Evolutionary conservation across 1,140 invertebrate species (phyloP).

Genomic region (Drosophila repleta): DNA sequence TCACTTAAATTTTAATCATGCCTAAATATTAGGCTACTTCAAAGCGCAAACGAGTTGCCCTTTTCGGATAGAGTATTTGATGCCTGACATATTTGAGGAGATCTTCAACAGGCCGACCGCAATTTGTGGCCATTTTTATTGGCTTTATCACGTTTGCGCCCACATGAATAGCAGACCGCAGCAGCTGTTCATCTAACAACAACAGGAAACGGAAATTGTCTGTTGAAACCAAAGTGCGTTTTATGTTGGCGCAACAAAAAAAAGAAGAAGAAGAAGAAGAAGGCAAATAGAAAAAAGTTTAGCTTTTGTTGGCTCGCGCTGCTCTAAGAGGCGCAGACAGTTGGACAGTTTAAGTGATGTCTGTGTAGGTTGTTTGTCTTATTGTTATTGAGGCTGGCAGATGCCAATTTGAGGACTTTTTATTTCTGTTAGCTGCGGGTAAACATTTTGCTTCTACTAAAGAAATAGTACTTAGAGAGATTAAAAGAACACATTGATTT

Average conservation of each 20-base stretch:
- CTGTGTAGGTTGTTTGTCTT: conserved; percentile 32
- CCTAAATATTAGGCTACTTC: too few species aligned
- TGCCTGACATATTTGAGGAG: background rate
- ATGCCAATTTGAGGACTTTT: background rate
- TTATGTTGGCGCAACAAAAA: conserved; percentile 33
- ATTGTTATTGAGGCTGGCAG: conserved; percentile 15
- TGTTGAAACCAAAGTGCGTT: conserved; percentile 59
- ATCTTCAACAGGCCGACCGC: conserved; percentile 7
- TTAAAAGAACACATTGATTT: background rate
- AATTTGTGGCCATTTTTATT: conserved; percentile 62
- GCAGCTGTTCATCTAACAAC: conserved; percentile 68
- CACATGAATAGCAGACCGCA: conserved; percentile 27
- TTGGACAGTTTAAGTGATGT: conserved; percentile 75
- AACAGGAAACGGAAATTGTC: conserved; percentile 79
- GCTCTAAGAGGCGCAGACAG: conserved; percentile 28
- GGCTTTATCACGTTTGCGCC: conserved; percentile 55
- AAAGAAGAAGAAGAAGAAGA: background rate
- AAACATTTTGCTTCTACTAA: background rate
- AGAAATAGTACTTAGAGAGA: background rate
- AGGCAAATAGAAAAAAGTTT: conserved; percentile 43
- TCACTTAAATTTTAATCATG: too few species aligned
- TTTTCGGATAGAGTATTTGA: background rate
- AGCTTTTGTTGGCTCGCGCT: conserved; percentile 25
- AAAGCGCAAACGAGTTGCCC: background rate
- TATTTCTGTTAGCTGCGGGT: background rate